Base-by-base conservation (phyloP, 2,113 vertebrate genomes). In the Holacanthus passer region DNA sequence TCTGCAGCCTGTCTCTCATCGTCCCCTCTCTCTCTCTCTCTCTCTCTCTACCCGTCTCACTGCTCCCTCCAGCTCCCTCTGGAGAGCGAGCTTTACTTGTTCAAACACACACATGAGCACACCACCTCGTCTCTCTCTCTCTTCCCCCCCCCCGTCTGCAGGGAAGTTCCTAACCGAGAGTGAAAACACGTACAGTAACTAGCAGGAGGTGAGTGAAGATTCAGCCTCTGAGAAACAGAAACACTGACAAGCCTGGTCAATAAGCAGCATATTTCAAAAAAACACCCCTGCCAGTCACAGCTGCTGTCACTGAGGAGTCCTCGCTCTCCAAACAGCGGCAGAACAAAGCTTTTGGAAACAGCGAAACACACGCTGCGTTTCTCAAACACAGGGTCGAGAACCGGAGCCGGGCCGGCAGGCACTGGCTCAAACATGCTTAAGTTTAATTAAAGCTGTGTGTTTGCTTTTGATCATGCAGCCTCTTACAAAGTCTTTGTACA, bases 121-220 rank as follows among this genome's bases (percentile, higher is more conserved):
- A 72, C 73, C 85, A 68, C 60, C 69, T 73, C 55, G 13, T 55
- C 80, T 64, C 43, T 45, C 17, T 48, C 76, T 64, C 43, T 45
- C 17, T 48, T 73, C 69, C 76, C 79, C 37, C 76, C 83, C 65
- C 60, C 69, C n/a, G 31, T 72, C 74, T 79, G 74, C 77, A 41
- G 85, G 82, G 82, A 79, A 85, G 87, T 76, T 84, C 79, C 72
- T 79, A 29, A 53, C 79, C 50, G 52, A 48, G 56, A 83, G 81
- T 45, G n/a, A 88, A 81, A 91, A 81, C 74, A 55, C 5, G 14
- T 45, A 60, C 37, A 19, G 62, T 32, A 66, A 83, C 62, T 53
- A 62, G 71, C 81, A 59, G 71, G 77, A 80, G 81, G 71, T 41
- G 77, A 79, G 73, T 65, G 52, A 69, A 62, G 73, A 74, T 78